These are phyloP conservation scores for Alexandromys fortis DNA, from an alignment of 2,113 vertebrate species.

Conservation along the genomic window DNA sequence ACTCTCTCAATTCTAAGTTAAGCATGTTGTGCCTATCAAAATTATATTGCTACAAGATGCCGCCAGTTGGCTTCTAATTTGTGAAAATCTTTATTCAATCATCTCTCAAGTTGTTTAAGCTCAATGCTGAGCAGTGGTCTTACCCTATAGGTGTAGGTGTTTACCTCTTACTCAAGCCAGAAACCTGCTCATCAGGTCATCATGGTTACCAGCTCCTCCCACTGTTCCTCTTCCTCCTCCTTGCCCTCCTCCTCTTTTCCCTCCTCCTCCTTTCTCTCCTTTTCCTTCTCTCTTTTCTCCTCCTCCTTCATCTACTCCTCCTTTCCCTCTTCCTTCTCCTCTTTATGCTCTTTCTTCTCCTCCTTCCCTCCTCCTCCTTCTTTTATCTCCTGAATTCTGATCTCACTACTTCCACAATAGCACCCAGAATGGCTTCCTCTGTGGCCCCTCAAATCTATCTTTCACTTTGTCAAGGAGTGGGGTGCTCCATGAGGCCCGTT, in stretches of 20 bases:
- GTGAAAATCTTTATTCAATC: not conserved
- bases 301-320: not conserved
- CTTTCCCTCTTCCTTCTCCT: not conserved
- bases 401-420: not conserved
- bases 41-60: not conserved
- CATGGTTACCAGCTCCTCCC: not conserved
- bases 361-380: not conserved
- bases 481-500: not conserved
- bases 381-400: not conserved
- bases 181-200: not conserved
- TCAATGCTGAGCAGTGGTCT: not conserved
- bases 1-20: not conserved
- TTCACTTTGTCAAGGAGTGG: not conserved
- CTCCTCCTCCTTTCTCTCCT: not conserved
- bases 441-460: not conserved
- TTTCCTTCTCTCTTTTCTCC: not conserved
- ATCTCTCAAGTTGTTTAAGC: not conserved
- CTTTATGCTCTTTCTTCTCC: not conserved
- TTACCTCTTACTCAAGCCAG: not conserved
- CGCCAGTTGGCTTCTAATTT: not conserved
- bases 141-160: not conserved
- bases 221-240: not conserved
- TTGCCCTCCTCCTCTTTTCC: not conserved
- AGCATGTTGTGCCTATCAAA: not conserved
- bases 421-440: not conserved